These are phyloP conservation scores for Ladona fulva DNA, from an alignment of 1,140 invertebrate genomes.

Conservation along the genomic window DNA sequence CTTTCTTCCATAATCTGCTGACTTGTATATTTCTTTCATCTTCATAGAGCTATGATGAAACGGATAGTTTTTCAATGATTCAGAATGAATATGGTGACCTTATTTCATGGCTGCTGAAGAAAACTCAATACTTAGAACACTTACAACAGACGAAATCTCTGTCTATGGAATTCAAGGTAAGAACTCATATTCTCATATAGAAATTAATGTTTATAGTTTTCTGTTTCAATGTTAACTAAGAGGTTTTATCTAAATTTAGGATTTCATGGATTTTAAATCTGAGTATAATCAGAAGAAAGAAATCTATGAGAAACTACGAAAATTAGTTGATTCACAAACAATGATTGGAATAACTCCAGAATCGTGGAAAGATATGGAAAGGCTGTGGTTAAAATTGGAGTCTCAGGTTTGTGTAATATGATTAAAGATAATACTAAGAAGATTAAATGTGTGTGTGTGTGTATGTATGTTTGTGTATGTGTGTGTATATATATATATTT, in stretches of 20 bases:
- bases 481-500: no score
- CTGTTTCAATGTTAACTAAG: neutral
- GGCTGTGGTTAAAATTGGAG: slow-evolving; percentile 66
- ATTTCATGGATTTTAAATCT: slow-evolving; percentile 57
- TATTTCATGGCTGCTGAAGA: slow-evolving; percentile 69
- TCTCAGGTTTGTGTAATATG: slow-evolving; percentile 34
- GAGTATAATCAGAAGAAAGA: slow-evolving; percentile 59
- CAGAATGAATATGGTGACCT: slow-evolving; percentile 72
- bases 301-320: slow-evolving; percentile 60
- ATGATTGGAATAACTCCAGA: slow-evolving; percentile 67
- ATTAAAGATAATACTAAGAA: no score
- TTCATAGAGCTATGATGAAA: slow-evolving; percentile 31
- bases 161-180: slow-evolving; percentile 44
- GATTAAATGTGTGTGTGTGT: slow-evolving; percentile 13
- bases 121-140: slow-evolving; percentile 59
- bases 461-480: no score
- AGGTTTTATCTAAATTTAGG: slow-evolving; percentile 38
- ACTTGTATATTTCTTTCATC: neutral
- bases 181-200: slow-evolving; percentile 16
- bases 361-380: slow-evolving; percentile 67
- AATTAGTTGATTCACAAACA: slow-evolving; percentile 64
- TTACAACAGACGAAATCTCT: slow-evolving; percentile 54
- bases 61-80: slow-evolving; percentile 60
- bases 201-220: neutral
- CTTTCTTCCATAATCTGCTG: neutral